Evolutionary conservation across 2,797 vertebrate genomes (phyloP).

Genomic region (Micropoecilia bifurca): DNA sequence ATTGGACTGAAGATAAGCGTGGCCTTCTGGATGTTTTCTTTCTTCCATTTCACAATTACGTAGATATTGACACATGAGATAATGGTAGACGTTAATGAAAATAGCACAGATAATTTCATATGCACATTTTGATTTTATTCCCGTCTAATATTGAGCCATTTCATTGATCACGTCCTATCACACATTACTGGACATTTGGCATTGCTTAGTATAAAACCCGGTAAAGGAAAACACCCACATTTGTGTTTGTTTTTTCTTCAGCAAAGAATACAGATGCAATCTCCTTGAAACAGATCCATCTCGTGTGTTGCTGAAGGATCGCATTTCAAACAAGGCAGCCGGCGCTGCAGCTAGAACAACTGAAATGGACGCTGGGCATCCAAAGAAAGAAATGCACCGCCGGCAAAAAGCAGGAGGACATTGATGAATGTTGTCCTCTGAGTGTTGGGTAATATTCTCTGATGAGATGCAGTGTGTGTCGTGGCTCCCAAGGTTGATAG

Average conservation of each 20-base stretch:
- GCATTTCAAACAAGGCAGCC: conserved; percentile 47
- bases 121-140: neutral
- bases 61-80: no score
- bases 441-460: conserved; percentile 77
- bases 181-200: no score
- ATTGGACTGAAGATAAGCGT: neutral
- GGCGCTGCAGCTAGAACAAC: conserved; percentile 48
- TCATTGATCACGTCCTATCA: neutral
- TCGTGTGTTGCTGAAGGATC: conserved; percentile 46
- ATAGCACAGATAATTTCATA: neutral
- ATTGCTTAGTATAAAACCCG: neutral
- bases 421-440: conserved; percentile 82
- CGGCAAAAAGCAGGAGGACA: conserved; percentile 72
- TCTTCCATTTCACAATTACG: neutral
- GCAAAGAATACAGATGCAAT: conserved; percentile 49
- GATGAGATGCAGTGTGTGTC: conserved; percentile 69
- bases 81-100: neutral
- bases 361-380: conserved; percentile 63
- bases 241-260: conserved; percentile 40
- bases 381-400: conserved; percentile 71
- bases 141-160: neutral
- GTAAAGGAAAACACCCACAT: conserved; percentile 9
- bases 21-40: neutral
- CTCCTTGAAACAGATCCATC: conserved; percentile 63
- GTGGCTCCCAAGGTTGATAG: conserved; percentile 74